Evolutionary conservation across 2,888 invertebrate genomes (phyloP), one percentile per base, ranked within the genome.

Genomic region (Stenoptilia bipunctidactyla): DNA sequence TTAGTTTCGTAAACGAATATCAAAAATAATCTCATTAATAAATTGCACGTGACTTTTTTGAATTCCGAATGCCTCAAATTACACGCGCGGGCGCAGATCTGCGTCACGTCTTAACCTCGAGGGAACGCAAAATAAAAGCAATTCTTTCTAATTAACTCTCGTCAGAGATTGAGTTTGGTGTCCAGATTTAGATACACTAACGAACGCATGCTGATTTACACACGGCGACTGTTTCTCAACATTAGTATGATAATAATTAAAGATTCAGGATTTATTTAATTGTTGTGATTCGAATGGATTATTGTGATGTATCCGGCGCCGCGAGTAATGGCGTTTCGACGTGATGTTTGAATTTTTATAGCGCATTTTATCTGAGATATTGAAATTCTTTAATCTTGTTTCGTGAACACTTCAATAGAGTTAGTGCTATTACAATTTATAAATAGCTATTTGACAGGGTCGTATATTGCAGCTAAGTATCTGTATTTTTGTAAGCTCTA

Each of bases 61-160:
- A 20, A 20, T 20, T 20, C 20, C 20, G 20, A 20, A 20, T 20
- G 20, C 3, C 8, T 8, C 20, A 8, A 20, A 8, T 8, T 20
- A n/a, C n/a, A n/a, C n/a, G 20, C 30, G 30, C 9, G 30, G 12
- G 3, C 30, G 12, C 30, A 34, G 14, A 34, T 34, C 64, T 67
- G 63, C 66, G 75, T 76, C 76, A 73, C 63, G 55, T 63, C 61
- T 59, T 55, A 52, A 52, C 59, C 20, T 57, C 62, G 64, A 74
- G 75, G 72, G 73, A 73, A 70, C 70, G 76, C 73, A 61, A 79
- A 82, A 83, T 82, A 83, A 83, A 79, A 82, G 75, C 79, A 75
- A 82, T 83, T 80, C 79, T 82, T 83, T 82, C 74, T 82, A 83
- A 82, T 82, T 80, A 83, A 71, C 76, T 60, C 62, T 45, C 53